phyloP scores from a whole-genome alignment of 2,113 vertebrate species.

The Dicerorhinus sumatrensis region DNA sequence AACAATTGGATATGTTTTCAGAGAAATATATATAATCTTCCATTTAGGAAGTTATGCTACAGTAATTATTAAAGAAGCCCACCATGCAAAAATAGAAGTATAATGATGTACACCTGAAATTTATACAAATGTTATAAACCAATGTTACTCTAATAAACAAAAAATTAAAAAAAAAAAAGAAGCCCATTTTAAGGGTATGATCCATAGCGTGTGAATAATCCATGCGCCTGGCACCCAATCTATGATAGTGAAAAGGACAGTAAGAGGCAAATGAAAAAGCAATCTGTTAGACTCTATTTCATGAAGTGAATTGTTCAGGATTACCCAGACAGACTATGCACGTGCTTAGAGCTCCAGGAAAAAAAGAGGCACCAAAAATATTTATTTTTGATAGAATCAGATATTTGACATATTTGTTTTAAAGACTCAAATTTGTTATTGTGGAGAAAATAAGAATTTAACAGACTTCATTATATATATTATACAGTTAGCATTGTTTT shows the following conservation, averaged over 20 bases:
- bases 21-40: neutral
- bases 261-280: neutral
- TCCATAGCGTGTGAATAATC: neutral
- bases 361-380: neutral
- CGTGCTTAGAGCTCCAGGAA: neutral
- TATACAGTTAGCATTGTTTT: neutral
- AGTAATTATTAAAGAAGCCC: neutral
- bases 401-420: neutral
- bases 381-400: neutral
- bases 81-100: neutral
- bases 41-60: neutral
- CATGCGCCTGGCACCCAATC: neutral
- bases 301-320: neutral
- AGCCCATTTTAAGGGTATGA: neutral
- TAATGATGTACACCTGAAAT: too few species aligned
- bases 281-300: neutral
- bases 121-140: too few species aligned
- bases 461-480: neutral
- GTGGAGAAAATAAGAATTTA: neutral
- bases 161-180: neutral
- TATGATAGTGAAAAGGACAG: neutral
- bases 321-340: neutral
- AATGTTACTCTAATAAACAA: too few species aligned
- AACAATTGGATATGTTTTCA: neutral
- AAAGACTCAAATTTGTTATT: conserved; percentile 28